Evolutionary conservation across 1,140 invertebrate genomes (phyloP), one percentile per base, ranked within the genome.

Genomic region (Oppia nitens): DNA sequence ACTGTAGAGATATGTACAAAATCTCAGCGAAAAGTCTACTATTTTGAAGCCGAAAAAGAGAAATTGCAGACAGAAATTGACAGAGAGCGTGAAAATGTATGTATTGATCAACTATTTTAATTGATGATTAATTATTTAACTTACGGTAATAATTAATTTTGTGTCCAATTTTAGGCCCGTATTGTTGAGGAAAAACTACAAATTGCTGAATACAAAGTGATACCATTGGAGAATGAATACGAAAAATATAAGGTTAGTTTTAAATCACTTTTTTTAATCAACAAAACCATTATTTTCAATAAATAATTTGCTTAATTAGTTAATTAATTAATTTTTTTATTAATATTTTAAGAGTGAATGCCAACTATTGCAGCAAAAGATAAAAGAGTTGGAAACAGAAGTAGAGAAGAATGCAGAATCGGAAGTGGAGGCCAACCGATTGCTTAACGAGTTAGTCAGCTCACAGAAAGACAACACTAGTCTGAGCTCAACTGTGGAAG

Each of bases 11-110:
- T 51, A 9, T 9, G 23, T 51, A 6, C 6, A 4, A 51, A 28
- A 28, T 4, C 21, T 25, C 21, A 24, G 49, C 49, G 27, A 51
- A 6, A 25, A 25, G 6, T 51, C n/a, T 57, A 28, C 24, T 57
- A 29, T 52, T 49, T 57, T 25, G 50, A 57, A 50, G 56, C 56
- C 6, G 56, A 49, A 40, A 49, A 57, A 40, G 56, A 57, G 20
- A 57, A 57, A 52, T 17, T 57, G 4, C 17, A 50, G 21, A 47
- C 25, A 24, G 56, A 57, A 40, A 20, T 20, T 23, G 12, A 49
- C 2, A 2, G 17, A 27, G 45, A 14, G 9, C 9, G 24, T 17
- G 56, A 57, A 14, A 48, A 50, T 45, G 56, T 57, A 50, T 48
- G 32, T 49, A 47, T 52, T 56, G 50, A n/a, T n/a, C n/a, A n/a